Conservation (phyloP, 2,797 vertebrate genomes). For the Acrossocheilus wenchowensis region DNA sequence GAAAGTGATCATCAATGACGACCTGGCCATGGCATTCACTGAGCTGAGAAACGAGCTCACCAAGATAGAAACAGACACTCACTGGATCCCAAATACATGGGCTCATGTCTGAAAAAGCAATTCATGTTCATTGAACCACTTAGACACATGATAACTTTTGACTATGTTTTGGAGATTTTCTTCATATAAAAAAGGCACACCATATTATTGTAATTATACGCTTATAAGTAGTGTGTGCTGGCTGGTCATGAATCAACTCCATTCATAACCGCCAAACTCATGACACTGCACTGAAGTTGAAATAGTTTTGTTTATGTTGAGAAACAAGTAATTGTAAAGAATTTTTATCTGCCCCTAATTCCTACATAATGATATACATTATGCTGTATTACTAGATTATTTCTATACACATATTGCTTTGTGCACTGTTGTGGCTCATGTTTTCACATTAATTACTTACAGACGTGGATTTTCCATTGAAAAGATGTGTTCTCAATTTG, state of each 20-base stretch:
- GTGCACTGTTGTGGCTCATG: slow-evolving; percentile 52
- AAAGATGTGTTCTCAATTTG: slow-evolving; percentile 59
- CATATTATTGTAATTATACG: slow-evolving; percentile 37
- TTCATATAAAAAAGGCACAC: slow-evolving; percentile 30
- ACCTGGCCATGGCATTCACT: slow-evolving; percentile 82
- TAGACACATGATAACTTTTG: slow-evolving; percentile 5
- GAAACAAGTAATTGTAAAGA: slow-evolving; percentile 20
- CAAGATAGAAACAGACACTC: slow-evolving; percentile 79
- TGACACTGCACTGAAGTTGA: slow-evolving; percentile 17
- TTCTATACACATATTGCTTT: slow-evolving; percentile 26
- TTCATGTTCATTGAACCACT: slow-evolving; percentile 22
- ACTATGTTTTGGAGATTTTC: slow-evolving; percentile 31
- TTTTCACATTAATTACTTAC: slow-evolving; percentile 59
- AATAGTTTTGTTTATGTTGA: slow-evolving; percentile 22
- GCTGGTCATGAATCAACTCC: slow-evolving; percentile 23
- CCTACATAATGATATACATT: slow-evolving; percentile 34
- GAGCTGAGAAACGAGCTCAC: slow-evolving; percentile 86
- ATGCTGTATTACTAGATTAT: slow-evolving; percentile 18
- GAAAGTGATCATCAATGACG: slow-evolving; percentile 88
- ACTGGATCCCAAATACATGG: slow-evolving; percentile 86
- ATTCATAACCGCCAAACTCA: slow-evolving; percentile 16
- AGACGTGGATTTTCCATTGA: slow-evolving; percentile 50
- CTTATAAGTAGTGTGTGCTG: slow-evolving; percentile 25
- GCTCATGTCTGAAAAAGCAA: slow-evolving; percentile 47
- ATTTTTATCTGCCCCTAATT: slow-evolving; percentile 4